These are phyloP conservation scores for Syngnathus floridae DNA, from an alignment of 2,113 vertebrate species.

Conservation along the genomic window DNA sequence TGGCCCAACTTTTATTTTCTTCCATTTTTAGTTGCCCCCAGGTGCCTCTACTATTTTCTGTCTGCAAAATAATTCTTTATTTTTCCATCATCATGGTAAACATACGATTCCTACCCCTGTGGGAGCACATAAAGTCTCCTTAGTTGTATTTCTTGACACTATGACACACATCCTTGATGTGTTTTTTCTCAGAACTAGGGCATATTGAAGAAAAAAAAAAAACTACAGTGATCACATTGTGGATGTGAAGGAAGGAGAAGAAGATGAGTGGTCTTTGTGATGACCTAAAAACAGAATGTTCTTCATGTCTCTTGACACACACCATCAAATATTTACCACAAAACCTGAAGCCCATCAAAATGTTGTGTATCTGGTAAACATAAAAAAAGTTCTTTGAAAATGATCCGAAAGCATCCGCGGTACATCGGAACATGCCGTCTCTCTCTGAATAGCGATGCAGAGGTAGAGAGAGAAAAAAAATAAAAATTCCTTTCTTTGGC, in stretches of 20 bases:
- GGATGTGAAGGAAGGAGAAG: neutral
- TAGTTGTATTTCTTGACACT: slow-evolving; percentile 41
- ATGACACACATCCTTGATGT: slow-evolving; percentile 24
- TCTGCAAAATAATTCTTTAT: neutral
- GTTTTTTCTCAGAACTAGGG: slow-evolving; percentile 50
- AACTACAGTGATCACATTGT: slow-evolving; percentile 24
- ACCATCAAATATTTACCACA: slow-evolving; percentile 64
- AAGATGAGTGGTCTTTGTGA: slow-evolving; percentile 24
- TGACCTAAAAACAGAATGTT: slow-evolving; percentile 66
- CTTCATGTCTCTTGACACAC: slow-evolving; percentile 40
- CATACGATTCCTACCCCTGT: neutral
- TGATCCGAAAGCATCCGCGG: slow-evolving; percentile 50
- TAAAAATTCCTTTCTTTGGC: slow-evolving; percentile 45
- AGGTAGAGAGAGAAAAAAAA: slow-evolving; percentile 30
- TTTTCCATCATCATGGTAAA: neutral
- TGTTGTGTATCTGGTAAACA: slow-evolving; percentile 14
- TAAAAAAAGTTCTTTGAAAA: slow-evolving; percentile 47
- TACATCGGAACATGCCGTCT: slow-evolving; percentile 3
- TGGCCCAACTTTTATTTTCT: neutral
- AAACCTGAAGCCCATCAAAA: slow-evolving; percentile 43
- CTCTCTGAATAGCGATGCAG: slow-evolving; percentile 28
- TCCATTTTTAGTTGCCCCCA: neutral
- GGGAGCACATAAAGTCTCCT: slow-evolving; percentile 11
- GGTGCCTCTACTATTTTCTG: neutral
- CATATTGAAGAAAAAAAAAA: slow-evolving; percentile 50